Evolutionary conservation across 2,888 invertebrate genomes (phyloP), one percentile per base, ranked within the genome.

Genomic region (Urechis unicinctus): DNA sequence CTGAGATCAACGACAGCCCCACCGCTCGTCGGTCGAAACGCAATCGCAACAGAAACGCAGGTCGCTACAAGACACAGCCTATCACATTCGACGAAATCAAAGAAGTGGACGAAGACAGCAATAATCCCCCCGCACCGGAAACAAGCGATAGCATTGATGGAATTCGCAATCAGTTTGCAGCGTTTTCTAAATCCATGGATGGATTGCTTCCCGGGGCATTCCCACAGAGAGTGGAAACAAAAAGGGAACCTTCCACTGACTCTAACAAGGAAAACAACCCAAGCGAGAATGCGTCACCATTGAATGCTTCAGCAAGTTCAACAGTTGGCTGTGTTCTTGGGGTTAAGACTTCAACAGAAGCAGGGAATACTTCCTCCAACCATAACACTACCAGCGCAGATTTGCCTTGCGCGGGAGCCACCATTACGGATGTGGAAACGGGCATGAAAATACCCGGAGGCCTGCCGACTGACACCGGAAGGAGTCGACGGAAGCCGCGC

Each of bases 11-110:
- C 44, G 21, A 43, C 13, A 45, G 53, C 25, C 46, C 52, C 24
- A 44, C 31, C 6, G 5, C 54, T 5, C 25, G 30, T 26, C 24
- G 24, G 21, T 47, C 45, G n/a, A 47, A 56, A 5, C 66, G 78
- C 46, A 83, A 81, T 64, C 22, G 43, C 21, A 58, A 30, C 21
- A 79, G 80, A 45, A 71, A 74, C 43, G 61, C 79, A 63, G 66
- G 76, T 2, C 78, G 86, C 48, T 85, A 83, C 70, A 82, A 85
- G 65, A 87, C 87, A 36, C 85, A 85, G 73, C 87, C 87, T 1
- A 85, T 88, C 62, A 88, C 88, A 46, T 88, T 88, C 75, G 85
- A 86, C 43, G 88, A 88, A 79, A 88, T 88, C 64, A 79, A 86
- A 83, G 87, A 87, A 78, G 86, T 87, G 22, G 62, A 62, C 53